phyloP scores from a whole-genome alignment of 2,888 invertebrate genomes.

The Cerastoderma edule region DNA sequence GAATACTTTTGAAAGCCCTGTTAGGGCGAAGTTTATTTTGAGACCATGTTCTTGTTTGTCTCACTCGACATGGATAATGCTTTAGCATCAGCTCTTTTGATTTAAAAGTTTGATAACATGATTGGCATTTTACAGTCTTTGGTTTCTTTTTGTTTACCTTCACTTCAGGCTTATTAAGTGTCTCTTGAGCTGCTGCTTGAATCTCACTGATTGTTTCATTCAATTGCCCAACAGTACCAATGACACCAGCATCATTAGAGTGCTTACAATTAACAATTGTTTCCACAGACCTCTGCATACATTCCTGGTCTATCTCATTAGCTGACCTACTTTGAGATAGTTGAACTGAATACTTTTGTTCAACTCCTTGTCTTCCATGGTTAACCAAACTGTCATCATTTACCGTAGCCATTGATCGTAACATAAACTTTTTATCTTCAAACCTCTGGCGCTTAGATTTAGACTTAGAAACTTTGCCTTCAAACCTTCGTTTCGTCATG shows the following conservation, averaged over 20 bases:
- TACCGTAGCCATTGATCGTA: slow-evolving; percentile 51
- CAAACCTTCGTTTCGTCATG: slow-evolving; percentile 36
- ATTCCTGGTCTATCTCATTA: too few relatives aligned
- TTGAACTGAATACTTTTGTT: too few relatives aligned
- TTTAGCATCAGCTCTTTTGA: slow-evolving; percentile 59
- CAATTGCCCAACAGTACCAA: too few relatives aligned
- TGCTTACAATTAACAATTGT: too few relatives aligned
- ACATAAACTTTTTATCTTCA: slow-evolving; percentile 44
- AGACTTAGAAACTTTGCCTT: slow-evolving; percentile 1
- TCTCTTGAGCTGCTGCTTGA: too few relatives aligned
- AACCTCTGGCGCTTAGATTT: slow-evolving; percentile 22
- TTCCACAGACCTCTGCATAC: too few relatives aligned
- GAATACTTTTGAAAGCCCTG: slow-evolving; percentile 40
- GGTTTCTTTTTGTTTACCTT: slow-evolving; percentile 15
- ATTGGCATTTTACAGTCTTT: slow-evolving; percentile 60
- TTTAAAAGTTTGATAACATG: slow-evolving; percentile 61
- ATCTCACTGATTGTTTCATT: too few relatives aligned
- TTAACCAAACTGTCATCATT: too few relatives aligned
- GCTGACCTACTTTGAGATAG: too few relatives aligned
- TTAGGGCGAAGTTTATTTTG: slow-evolving; percentile 66
- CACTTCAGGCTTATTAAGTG: neutral
- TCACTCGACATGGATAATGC: slow-evolving; percentile 67
- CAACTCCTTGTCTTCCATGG: too few relatives aligned
- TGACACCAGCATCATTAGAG: too few relatives aligned
- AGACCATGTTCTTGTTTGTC: slow-evolving; percentile 65